Conservation (phyloP, 2,888 invertebrate genomes). For the Ramazzottius varieornatus region DNA sequence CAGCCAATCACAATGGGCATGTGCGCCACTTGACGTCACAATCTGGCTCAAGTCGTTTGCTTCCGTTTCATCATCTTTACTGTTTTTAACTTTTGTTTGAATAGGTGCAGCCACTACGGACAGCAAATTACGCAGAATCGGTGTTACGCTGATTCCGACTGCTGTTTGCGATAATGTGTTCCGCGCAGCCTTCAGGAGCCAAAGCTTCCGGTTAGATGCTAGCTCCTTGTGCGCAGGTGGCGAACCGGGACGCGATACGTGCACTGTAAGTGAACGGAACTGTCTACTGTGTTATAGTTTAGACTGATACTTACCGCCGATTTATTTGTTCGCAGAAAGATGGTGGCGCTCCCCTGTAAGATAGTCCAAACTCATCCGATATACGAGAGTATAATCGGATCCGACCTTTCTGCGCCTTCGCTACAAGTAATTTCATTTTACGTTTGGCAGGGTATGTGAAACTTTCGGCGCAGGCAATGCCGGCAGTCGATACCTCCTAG, state of each 20-base stretch:
- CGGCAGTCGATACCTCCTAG: background rate
- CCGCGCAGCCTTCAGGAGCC: background rate
- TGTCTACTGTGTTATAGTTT: background rate
- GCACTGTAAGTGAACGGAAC: background rate
- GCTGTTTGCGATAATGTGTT: background rate
- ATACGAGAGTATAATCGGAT: background rate
- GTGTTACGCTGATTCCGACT: background rate
- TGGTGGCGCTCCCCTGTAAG: background rate
- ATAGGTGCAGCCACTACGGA: background rate
- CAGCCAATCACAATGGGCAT: no score
- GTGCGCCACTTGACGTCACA: no score
- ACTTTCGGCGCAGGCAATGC: background rate
- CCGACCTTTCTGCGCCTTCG: no score
- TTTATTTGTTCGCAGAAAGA: background rate
- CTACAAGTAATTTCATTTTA: no score
- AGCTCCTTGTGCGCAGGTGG: conserved; percentile 1
- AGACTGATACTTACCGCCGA: background rate
- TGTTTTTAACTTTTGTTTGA: background rate
- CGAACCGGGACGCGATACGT: background rate
- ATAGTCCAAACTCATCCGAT: background rate
- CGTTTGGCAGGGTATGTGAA: no score
- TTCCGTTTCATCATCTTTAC: background rate
- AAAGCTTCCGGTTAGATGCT: background rate
- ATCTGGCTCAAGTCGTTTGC: no score
- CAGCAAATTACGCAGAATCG: background rate